A percentile compares a stretch with the other conserved stretches of the same genome.
Conservation (phyloP, 1,140 invertebrate genomes). For the Bombus superbus region DNA sequence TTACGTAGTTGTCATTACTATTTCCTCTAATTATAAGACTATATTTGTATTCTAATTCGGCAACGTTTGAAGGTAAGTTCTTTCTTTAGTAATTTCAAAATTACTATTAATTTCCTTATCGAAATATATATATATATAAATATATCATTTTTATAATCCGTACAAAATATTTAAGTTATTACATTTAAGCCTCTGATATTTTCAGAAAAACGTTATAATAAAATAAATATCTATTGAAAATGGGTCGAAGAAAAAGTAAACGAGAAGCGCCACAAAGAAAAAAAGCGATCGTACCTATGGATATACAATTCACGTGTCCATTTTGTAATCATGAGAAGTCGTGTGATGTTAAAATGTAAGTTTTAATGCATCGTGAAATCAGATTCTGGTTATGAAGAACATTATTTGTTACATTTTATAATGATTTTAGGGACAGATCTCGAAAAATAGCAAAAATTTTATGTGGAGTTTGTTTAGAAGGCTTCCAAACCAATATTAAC, state of each 20-base stretch:
- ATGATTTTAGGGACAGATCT: constrained; percentile 91
- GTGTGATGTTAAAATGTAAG: constrained; percentile 98
- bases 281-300: constrained; percentile 95
- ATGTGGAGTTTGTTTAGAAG: constrained; percentile 96
- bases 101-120: not conserved
- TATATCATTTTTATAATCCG: not conserved
- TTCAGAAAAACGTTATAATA: too few species aligned
- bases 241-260: constrained; percentile 90
- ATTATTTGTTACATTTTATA: constrained; percentile 70
- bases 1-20: not conserved
- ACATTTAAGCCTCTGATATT: too few species aligned
- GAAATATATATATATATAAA: not conserved
- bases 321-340: constrained; percentile 99
- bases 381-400: not conserved
- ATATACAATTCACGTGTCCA: constrained; percentile 97
- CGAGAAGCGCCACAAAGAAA: constrained; percentile 90
- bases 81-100: not conserved
- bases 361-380: constrained; percentile 50
- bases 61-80: not conserved
- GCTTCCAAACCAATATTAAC: constrained; percentile 96
- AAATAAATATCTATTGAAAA: too few species aligned
- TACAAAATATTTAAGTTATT: too few species aligned
- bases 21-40: too few species aligned
- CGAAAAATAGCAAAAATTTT: constrained; percentile 94
- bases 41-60: not conserved